Conservation (phyloP, 2,888 invertebrate genomes). For the Drosophila anomalata region DNA sequence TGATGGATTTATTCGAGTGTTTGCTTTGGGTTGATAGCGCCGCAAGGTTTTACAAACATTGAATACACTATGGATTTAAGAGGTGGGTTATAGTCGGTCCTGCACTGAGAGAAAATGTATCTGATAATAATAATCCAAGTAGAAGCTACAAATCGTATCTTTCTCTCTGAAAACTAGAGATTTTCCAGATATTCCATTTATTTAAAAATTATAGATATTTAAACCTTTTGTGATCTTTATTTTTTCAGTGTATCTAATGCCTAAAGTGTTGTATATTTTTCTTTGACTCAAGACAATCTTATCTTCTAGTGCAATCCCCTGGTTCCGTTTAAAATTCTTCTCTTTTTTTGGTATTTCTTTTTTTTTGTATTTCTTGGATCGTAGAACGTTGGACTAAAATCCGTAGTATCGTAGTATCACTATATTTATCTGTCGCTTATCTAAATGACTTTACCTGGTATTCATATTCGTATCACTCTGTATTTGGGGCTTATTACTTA, state of each 20-base stretch:
- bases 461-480: slow-evolving; percentile 29
- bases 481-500: slow-evolving; percentile 45
- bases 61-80: not conserved
- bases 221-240: not conserved
- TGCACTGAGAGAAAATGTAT: not conserved
- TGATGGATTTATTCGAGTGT: slow-evolving; percentile 5
- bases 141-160: too few species aligned
- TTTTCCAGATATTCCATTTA: too few species aligned
- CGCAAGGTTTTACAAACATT: not conserved
- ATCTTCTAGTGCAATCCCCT: slow-evolving; percentile 24
- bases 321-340: not conserved
- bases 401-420: slow-evolving; percentile 18
- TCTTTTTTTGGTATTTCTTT: not conserved
- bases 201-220: too few species aligned
- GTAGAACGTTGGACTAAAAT: slow-evolving; percentile 8
- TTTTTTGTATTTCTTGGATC: not conserved
- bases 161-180: too few species aligned
- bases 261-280: not conserved
- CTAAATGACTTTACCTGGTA: slow-evolving; percentile 17
- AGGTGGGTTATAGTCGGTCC: not conserved
- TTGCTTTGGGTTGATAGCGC: not conserved
- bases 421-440: slow-evolving; percentile 5
- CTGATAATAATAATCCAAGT: not conserved
- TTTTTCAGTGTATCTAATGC: not conserved
- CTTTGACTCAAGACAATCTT: slow-evolving; percentile 23